Percentiles rank a stretch among this genome's conserved stretches.
These are phyloP conservation scores for Lasioglossum figueresi DNA, from an alignment of 2,888 invertebrate species.

Conservation along the genomic window DNA sequence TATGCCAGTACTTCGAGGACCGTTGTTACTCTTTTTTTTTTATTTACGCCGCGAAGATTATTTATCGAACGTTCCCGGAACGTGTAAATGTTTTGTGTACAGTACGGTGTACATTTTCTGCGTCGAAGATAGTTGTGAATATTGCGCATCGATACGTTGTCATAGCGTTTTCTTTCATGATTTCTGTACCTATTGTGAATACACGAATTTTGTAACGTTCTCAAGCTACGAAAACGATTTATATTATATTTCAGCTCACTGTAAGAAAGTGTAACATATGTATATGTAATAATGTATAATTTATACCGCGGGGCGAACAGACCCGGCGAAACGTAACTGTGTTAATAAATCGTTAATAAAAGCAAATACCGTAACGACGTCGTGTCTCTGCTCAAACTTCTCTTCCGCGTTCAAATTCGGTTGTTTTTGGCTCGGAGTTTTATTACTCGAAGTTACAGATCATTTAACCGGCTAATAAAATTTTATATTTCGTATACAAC, in stretches of 20 bases:
- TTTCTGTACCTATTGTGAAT: conserved; percentile 30
- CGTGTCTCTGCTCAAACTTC: background rate
- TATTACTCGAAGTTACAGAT: background rate
- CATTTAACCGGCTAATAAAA: background rate
- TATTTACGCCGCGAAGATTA: conserved; percentile 28
- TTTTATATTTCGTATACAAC: background rate
- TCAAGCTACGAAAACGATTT: background rate
- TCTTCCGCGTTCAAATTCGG: background rate
- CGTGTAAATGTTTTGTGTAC: conserved; percentile 51
- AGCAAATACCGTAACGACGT: conserved; percentile 16
- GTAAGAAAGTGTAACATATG: conserved; percentile 68
- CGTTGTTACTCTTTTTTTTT: background rate
- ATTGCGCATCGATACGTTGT: conserved; percentile 7
- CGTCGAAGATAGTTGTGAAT: conserved; percentile 16
- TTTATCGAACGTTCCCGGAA: conserved; percentile 42
- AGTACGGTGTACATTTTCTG: conserved; percentile 33
- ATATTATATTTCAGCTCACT: conserved; percentile 46
- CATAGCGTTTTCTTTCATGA: background rate
- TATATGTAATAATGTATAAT: conserved; percentile 58
- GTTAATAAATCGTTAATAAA: conserved; percentile 59
- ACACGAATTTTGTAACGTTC: conserved; percentile 34
- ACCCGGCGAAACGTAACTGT: conserved; percentile 30
- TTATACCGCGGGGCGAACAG: conserved; percentile 44
- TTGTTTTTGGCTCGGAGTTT: background rate
- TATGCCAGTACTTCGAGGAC: conserved; percentile 34